phyloP scores from a whole-genome alignment of 2,888 invertebrate species.

The Drosophila anceps region DNA sequence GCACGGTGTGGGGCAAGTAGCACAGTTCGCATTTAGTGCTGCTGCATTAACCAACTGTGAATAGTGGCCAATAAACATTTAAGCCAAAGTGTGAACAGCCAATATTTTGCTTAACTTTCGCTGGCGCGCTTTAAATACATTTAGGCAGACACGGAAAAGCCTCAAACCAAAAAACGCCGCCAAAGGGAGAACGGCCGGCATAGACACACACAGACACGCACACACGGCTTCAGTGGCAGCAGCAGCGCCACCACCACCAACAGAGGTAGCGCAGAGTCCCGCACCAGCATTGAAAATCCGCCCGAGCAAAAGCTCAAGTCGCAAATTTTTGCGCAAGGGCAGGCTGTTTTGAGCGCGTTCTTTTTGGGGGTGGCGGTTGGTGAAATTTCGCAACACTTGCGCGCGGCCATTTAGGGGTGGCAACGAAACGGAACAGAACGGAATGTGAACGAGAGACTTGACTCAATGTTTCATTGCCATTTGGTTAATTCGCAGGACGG shows the following conservation, averaged over 20 bases:
- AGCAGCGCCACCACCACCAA: background rate
- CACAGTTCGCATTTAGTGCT: background rate
- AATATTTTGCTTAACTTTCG: constrained; percentile 27
- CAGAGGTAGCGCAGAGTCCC: constrained; percentile 1
- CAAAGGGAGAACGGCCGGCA: constrained; percentile 70
- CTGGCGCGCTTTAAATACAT: constrained; percentile 77
- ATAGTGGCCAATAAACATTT: constrained; percentile 3
- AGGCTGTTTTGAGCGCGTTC: constrained; percentile 58
- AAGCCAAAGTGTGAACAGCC: constrained; percentile 12
- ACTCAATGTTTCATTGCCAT: constrained; percentile 40
- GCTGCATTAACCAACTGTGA: constrained; percentile 5
- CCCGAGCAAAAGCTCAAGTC: constrained; percentile 74
- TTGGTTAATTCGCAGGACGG: constrained; percentile 86
- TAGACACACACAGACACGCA: constrained; percentile 56
- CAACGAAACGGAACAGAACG: constrained; percentile 29
- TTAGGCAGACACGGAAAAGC: constrained; percentile 77
- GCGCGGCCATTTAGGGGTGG: constrained; percentile 72
- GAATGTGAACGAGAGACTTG: constrained; percentile 13
- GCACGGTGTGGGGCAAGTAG: constrained; percentile 25
- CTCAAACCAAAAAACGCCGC: constrained; percentile 71
- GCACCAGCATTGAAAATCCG: constrained; percentile 36
- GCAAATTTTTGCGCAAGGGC: constrained; percentile 79
- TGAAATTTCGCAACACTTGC: constrained; percentile 78
- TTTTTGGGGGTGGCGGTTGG: constrained; percentile 50
- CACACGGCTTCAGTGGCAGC: constrained; percentile 19